Evolutionary conservation across 2,797 vertebrate species (phyloP).

Genomic region (Crenuchus spilurus): DNA sequence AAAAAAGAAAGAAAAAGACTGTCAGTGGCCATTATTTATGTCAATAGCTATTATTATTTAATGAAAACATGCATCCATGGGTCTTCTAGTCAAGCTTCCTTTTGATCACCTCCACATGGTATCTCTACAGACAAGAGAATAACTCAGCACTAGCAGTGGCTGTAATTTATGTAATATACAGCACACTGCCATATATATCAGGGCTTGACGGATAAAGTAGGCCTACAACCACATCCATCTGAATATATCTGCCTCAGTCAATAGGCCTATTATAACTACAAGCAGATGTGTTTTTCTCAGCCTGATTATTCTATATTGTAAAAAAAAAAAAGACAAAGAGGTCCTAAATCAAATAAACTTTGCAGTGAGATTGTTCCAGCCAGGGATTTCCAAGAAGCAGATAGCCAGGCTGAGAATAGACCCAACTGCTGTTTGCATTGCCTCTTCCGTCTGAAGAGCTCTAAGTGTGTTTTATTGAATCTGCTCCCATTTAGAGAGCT

Average conservation of each 20-base stretch:
- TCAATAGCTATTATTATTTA: conserved; percentile 23
- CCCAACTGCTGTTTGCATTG: conserved; percentile 64
- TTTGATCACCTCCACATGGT: not conserved
- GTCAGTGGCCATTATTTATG: conserved; percentile 22
- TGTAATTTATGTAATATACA: conserved; percentile 24
- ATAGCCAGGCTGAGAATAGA: conserved; percentile 46
- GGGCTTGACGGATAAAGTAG: conserved; percentile 20
- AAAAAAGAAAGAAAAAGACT: not conserved
- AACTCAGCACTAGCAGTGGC: conserved; percentile 2
- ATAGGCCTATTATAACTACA: conserved; percentile 17
- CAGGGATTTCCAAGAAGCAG: conserved; percentile 52
- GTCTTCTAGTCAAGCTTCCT: conserved; percentile 6
- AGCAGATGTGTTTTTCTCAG: conserved; percentile 23
- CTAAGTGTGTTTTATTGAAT: conserved; percentile 73
- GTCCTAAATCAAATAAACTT: conserved; percentile 53
- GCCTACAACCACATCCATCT: not conserved
- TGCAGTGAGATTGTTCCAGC: conserved; percentile 42
- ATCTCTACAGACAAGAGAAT: not conserved
- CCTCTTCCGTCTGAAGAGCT: conserved; percentile 62
- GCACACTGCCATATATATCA: conserved; percentile 15
- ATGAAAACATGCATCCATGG: conserved; percentile 21
- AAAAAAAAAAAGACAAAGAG: conserved; percentile 19
- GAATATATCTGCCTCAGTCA: conserved; percentile 24
- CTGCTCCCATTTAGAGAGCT: conserved; percentile 68
- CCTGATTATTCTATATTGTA: conserved; percentile 14